Evolutionary conservation across 2,888 invertebrate genomes (phyloP), one percentile per base, ranked within the genome.

Genomic region (Chloromyia formosa): DNA sequence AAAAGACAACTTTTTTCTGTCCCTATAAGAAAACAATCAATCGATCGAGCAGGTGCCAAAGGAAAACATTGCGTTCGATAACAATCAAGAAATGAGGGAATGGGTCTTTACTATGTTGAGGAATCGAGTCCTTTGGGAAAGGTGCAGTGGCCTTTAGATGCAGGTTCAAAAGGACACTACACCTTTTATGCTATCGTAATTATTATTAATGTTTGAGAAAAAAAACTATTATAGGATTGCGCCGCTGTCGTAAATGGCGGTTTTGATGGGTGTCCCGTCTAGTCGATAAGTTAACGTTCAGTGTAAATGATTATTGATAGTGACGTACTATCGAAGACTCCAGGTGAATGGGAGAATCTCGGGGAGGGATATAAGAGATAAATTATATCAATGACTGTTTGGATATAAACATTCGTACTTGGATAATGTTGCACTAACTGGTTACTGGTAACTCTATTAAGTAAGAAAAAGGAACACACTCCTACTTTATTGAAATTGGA

Each of bases 21-120:
- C 45, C 66, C 18, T 22, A 18, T 12, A 49, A 45, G 49, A 66
- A 66, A 49, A 66, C 49, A 49, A 66, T 66, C 49, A 66, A 66
- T 66, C 71, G 71, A 71, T 71, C 20, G 56, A 14, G 58, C 71
- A 71, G 71, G 71, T 71, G 71, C 40, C 27, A 16, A 35, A 54
- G 23, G 12, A 45, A 66, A 49, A 66, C 49, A 66, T 20, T 45
- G 22, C 45, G 45, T 22, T 66, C 23, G 66, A 22, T 66, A 49
- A 66, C 20, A 66, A 49, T 66, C 66, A 49, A 66, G 22, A 10
- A 16, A 16, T 60, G 27, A 10, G 23, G 27, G 49, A 49, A 49
- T 49, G 1, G 14, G 3, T 35, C 27, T 4, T 35, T 35, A 35
- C 7, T 35, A 35, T 35, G 27, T 35, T 35, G 7, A 35, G 7